These are phyloP conservation scores for Phrynocephalus vlangalii DNA, from an alignment of 2,797 vertebrate species.

Conservation along the genomic window DNA sequence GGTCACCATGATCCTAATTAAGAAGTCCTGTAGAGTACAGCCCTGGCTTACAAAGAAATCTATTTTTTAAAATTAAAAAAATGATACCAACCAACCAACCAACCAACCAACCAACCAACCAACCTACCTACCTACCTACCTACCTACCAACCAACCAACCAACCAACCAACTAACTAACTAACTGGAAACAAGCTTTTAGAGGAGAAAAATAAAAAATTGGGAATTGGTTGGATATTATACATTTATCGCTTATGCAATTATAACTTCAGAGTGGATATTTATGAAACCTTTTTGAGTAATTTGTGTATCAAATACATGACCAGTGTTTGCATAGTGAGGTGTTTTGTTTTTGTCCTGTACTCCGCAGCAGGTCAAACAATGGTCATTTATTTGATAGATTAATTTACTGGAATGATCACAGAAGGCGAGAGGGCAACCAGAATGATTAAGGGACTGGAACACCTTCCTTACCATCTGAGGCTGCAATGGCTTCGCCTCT, in stretches of 20 bases:
- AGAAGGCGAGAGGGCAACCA: background rate
- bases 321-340: background rate
- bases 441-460: too few species aligned
- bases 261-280: slow-evolving; percentile 10
- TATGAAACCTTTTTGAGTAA: background rate
- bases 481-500: too few species aligned
- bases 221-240: background rate
- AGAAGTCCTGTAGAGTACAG: slow-evolving; percentile 27
- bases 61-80: background rate
- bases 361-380: background rate
- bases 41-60: background rate
- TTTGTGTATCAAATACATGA: background rate
- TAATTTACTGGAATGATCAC: slow-evolving; percentile 9
- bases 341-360: background rate
- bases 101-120: too few species aligned
- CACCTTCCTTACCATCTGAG: too few species aligned
- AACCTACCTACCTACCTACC: too few species aligned
- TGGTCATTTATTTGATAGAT: background rate
- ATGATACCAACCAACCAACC: background rate
- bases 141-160: too few species aligned
- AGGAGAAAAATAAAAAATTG: background rate
- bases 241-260: slow-evolving; percentile 4
- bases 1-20: slow-evolving; percentile 17
- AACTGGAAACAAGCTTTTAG: background rate
- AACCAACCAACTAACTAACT: too few species aligned